Conservation (phyloP, 1,140 invertebrate species). For the Psix sp. region DNA sequence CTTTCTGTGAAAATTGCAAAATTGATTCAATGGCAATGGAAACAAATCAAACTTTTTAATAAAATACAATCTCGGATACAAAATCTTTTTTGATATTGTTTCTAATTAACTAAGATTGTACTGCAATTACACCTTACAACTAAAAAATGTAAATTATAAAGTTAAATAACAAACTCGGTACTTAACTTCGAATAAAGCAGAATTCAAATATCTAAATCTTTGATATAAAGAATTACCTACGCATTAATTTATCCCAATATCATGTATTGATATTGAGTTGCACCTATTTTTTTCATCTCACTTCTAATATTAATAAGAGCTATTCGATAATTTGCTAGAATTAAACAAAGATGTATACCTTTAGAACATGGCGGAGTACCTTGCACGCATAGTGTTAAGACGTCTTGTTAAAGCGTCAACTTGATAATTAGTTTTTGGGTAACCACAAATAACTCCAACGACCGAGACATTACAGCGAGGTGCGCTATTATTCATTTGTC, state of each 20-base stretch:
- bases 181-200: conserved; percentile 7
- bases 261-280: background rate
- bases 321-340: conserved; percentile 46
- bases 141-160: no score
- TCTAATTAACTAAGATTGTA: no score
- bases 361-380: conserved; percentile 7
- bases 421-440: conserved; percentile 64
- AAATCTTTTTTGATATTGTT: no score
- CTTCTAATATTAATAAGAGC: conserved; percentile 31
- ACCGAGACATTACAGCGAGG: conserved; percentile 59
- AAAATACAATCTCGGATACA: no score
- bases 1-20: no score
- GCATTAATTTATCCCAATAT: conserved; percentile 1
- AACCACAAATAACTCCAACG: conserved; percentile 64
- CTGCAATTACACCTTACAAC: no score
- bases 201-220: conserved; percentile 19
- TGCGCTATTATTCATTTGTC: conserved; percentile 67
- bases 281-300: background rate
- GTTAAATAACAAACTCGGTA: no score
- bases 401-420: conserved; percentile 61
- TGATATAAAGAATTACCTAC: background rate
- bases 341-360: no score
- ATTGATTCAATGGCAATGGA: no score
- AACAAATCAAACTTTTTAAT: no score
- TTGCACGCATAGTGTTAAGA: conserved; percentile 21